phyloP scores from a whole-genome alignment of 2,797 vertebrate species.

The Hoplostethus mediterraneus region DNA sequence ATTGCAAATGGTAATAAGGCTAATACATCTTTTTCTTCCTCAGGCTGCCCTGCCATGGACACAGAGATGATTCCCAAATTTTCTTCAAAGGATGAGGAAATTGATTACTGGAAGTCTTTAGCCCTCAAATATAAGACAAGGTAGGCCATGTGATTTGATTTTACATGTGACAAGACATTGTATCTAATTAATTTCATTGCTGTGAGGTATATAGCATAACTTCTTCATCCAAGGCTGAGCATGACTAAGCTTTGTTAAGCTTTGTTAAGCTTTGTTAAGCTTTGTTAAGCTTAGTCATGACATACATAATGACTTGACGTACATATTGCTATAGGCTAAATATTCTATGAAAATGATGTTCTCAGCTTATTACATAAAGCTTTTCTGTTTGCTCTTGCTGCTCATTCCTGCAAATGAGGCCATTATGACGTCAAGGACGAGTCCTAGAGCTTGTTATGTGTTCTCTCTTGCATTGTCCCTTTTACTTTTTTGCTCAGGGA shows the following conservation, averaged over 20 bases:
- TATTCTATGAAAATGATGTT: neutral
- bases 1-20: neutral
- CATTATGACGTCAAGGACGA: slow-evolving; percentile 31
- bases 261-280: neutral
- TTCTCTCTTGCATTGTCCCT: no score
- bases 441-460: slow-evolving; percentile 4
- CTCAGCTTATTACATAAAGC: slow-evolving; percentile 17
- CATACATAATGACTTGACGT: neutral
- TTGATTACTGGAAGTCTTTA: slow-evolving; percentile 95
- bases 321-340: neutral
- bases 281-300: neutral
- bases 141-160: slow-evolving; percentile 74
- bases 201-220: neutral
- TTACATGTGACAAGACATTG: neutral
- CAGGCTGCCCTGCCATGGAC: slow-evolving; percentile 92
- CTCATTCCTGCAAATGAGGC: slow-evolving; percentile 9
- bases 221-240: neutral
- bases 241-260: neutral
- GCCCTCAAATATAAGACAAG: slow-evolving; percentile 95
- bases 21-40: slow-evolving; percentile 20
- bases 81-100: slow-evolving; percentile 95
- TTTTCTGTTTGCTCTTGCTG: slow-evolving; percentile 7
- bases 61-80: slow-evolving; percentile 97
- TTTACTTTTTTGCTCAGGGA: no score
- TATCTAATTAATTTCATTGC: neutral